Percentiles rank a stretch among this genome's conserved stretches.
Evolutionary conservation across 1,140 invertebrate species (phyloP).

Genomic region (Scaptomyza pallida): DNA sequence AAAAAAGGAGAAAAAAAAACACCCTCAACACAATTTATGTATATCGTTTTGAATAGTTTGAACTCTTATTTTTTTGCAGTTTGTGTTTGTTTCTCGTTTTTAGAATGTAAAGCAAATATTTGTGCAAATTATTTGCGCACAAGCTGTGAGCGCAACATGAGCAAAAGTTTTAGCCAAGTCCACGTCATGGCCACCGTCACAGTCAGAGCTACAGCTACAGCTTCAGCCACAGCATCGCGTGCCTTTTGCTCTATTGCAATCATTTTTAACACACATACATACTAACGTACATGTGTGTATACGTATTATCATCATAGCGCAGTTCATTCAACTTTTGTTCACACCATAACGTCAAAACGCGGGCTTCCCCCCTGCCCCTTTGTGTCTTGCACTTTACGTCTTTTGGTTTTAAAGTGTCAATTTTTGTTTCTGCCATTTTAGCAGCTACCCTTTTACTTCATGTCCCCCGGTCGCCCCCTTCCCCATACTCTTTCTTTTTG

Average conservation of each 20-base stretch:
- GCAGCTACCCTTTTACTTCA: not conserved
- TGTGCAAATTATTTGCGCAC: constrained; percentile 32
- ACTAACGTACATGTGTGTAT: not conserved
- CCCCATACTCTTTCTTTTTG: too few relatives aligned
- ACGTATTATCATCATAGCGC: constrained; percentile 3
- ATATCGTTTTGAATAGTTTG: constrained; percentile 12
- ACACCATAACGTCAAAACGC: constrained; percentile 35
- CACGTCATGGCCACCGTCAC: constrained; percentile 27
- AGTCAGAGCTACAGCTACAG: too few relatives aligned
- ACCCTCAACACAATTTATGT: not conserved
- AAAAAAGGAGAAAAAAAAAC: too few relatives aligned
- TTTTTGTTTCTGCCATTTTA: constrained; percentile 48
- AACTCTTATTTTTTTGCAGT: not conserved
- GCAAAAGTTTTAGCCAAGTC: constrained; percentile 18
- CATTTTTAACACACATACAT: constrained; percentile 17
- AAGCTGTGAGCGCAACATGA: constrained; percentile 4
- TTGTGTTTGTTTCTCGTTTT: not conserved
- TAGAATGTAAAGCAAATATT: constrained; percentile 37
- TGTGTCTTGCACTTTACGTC: not conserved
- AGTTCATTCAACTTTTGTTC: constrained; percentile 58
- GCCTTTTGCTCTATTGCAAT: constrained; percentile 30
- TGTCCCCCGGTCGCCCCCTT: not conserved
- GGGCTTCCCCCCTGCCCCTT: not conserved
- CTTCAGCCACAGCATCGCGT: constrained; percentile 42
- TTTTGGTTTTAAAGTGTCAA: constrained; percentile 54